A percentile compares a stretch with the other conserved stretches of the same genome.
Conservation (phyloP, 2,888 invertebrate species). For the Camponotus fellah region DNA sequence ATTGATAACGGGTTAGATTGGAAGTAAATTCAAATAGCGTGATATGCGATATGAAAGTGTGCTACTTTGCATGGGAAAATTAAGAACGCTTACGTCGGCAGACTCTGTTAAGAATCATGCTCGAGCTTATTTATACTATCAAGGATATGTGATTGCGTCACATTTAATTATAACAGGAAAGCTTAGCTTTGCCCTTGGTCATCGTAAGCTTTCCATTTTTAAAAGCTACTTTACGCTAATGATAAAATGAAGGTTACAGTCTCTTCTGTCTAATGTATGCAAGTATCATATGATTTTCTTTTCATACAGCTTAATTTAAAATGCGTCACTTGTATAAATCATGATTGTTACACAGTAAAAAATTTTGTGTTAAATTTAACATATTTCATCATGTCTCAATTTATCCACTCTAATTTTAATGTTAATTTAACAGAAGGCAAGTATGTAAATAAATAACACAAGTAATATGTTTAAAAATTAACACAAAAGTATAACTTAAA, state of each 20-base stretch:
- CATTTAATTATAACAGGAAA: not conserved
- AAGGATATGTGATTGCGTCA: not conserved
- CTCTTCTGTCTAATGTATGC: not conserved
- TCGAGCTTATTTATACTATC: not conserved
- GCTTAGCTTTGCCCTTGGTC: not conserved
- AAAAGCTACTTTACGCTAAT: not conserved
- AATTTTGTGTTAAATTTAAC: no score
- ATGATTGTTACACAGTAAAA: no score
- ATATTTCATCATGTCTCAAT: no score
- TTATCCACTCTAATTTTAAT: no score
- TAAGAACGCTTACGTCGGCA: not conserved
- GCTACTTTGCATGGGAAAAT: not conserved
- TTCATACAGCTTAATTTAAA: slow-evolving; percentile 20
- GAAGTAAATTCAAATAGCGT: slow-evolving; percentile 40
- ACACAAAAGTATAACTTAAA: no score
- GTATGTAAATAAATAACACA: no score
- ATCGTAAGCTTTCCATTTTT: not conserved
- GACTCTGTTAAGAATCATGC: not conserved
- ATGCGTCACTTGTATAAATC: slow-evolving; percentile 3
- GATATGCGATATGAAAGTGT: slow-evolving; percentile 18
- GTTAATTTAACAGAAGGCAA: no score
- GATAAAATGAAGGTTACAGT: not conserved
- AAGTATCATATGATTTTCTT: not conserved
- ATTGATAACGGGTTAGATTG: slow-evolving; percentile 40
- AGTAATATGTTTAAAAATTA: no score